Percentiles rank a stretch among this genome's conserved stretches.
These are phyloP conservation scores for Microtus californicus DNA, from an alignment of 2,797 vertebrate genomes.

Conservation along the genomic window DNA sequence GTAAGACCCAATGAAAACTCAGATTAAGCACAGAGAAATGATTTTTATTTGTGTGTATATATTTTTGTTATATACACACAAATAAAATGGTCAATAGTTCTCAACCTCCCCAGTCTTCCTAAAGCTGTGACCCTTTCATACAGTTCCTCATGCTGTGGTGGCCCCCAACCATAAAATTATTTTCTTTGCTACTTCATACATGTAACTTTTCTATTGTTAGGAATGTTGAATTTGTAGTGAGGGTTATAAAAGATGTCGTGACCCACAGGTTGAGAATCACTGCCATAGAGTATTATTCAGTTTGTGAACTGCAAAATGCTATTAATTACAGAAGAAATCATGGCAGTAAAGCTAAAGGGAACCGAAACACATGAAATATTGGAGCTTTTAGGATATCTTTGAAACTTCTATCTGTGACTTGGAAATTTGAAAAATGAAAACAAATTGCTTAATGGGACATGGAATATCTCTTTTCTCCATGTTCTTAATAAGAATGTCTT, in stretches of 20 bases:
- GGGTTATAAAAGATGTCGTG: neutral
- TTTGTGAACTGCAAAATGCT: neutral
- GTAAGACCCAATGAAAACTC: neutral
- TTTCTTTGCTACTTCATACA: neutral
- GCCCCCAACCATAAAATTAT: neutral
- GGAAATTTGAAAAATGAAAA: neutral
- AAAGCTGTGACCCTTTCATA: neutral
- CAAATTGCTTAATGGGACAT: neutral
- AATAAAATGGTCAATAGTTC: neutral
- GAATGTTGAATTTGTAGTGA: neutral
- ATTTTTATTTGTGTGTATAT: neutral
- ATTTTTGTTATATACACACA: neutral
- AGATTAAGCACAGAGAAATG: neutral
- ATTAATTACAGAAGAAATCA: neutral
- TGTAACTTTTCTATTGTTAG: neutral
- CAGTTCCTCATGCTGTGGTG: neutral
- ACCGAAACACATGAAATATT: neutral
- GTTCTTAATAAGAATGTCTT: constrained; percentile 42
- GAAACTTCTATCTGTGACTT: neutral
- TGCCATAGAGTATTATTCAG: neutral
- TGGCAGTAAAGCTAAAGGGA: neutral
- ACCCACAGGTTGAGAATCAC: neutral
- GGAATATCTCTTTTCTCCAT: neutral
- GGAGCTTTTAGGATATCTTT: neutral
- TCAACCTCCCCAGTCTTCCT: neutral